Evolutionary conservation across 2,797 vertebrate species (phyloP).

Genomic region (Chromis chromis): DNA sequence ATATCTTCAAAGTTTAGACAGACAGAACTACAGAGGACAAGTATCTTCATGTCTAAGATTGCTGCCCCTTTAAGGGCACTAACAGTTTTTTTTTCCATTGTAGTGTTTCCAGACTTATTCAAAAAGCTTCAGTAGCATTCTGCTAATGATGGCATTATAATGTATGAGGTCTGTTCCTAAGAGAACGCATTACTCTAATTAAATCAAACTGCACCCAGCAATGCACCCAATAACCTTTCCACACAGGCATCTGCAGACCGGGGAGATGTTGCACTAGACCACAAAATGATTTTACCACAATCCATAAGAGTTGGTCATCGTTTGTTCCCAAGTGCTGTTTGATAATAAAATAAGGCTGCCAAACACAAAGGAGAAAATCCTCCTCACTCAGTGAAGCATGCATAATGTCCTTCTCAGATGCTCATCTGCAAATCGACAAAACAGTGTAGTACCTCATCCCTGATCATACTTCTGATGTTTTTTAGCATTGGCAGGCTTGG

Average conservation of each 20-base stretch:
- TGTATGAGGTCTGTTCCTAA: constrained; percentile 25
- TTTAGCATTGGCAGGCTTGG: too few species aligned
- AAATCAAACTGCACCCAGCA: constrained; percentile 32
- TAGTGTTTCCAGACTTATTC: constrained; percentile 14
- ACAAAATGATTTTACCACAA: background rate
- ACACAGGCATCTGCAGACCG: background rate
- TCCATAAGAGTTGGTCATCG: background rate
- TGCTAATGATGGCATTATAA: constrained; percentile 14
- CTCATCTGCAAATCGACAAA: too few species aligned
- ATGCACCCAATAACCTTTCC: constrained; percentile 38
- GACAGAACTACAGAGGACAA: background rate
- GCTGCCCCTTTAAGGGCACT: background rate
- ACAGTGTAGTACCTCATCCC: too few species aligned
- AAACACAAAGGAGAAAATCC: background rate
- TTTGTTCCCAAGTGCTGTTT: too few species aligned
- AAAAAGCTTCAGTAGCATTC: constrained; percentile 26
- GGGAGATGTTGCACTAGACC: background rate
- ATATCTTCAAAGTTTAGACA: too few species aligned
- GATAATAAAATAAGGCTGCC: too few species aligned
- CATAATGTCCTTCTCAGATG: too few species aligned
- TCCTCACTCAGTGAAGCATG: too few species aligned
- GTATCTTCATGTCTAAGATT: background rate
- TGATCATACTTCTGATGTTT: too few species aligned
- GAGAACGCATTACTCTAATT: constrained; percentile 58
- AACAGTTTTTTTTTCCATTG: background rate